A percentile compares a stretch with the other conserved stretches of the same genome.
Evolutionary conservation across 2,888 invertebrate genomes (phyloP).

Genomic region (Ariolimax columbianus): DNA sequence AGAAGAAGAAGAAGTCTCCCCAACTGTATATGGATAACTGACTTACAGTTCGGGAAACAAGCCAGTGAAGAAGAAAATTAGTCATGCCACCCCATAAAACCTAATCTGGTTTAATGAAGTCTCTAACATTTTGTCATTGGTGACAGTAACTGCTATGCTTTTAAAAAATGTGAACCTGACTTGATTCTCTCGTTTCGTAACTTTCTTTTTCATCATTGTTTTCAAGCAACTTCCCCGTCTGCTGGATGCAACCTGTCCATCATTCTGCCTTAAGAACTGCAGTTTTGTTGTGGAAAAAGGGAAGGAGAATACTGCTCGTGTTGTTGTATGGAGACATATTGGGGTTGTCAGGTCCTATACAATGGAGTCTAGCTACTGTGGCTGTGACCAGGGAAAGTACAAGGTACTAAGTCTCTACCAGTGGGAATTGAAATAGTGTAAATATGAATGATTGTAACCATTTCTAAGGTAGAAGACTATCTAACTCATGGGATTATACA

Average conservation of each 20-base stretch:
- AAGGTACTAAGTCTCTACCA: too few species aligned
- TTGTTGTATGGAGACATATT: conserved; percentile 91
- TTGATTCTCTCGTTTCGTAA: background rate
- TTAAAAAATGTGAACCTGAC: background rate
- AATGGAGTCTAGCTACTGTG: conserved; percentile 92
- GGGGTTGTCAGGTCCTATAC: conserved; percentile 88
- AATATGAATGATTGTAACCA: too few species aligned
- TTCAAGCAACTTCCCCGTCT: conserved; percentile 85
- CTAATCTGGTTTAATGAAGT: too few species aligned
- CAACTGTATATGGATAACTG: too few species aligned
- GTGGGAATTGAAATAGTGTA: too few species aligned
- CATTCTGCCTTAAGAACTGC: conserved; percentile 86
- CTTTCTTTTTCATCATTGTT: background rate
- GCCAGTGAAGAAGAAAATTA: too few species aligned
- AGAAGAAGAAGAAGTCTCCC: too few species aligned
- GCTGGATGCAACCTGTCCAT: conserved; percentile 85
- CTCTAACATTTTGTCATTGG: too few species aligned
- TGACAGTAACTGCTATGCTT: background rate
- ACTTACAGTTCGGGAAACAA: too few species aligned
- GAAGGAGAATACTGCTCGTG: conserved; percentile 90
- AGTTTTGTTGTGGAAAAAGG: conserved; percentile 87
- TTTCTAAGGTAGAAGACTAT: too few species aligned
- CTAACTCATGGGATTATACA: too few species aligned
- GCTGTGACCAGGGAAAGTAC: conserved; percentile 87
- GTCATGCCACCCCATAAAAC: too few species aligned